Base-by-base conservation (phyloP, 2,888 invertebrate species). In the Agapetus fuscipes region DNA sequence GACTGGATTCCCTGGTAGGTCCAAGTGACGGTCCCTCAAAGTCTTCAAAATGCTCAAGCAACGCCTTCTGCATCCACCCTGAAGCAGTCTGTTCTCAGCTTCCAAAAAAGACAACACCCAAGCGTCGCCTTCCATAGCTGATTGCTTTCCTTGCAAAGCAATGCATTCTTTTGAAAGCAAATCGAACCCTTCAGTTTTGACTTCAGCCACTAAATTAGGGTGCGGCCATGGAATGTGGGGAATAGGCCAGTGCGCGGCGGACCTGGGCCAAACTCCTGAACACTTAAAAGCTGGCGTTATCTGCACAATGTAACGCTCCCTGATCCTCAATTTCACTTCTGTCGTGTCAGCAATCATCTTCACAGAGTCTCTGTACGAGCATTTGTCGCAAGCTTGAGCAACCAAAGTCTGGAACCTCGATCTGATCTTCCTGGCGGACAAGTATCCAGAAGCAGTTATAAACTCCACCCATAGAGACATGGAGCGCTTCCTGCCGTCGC, bases 391-490 rank as follows among this genome's bases (percentile, higher is more conserved):
- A 1, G 93, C 91, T 55, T 85, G 83, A 0, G 86, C 84, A 20
- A 90, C 87, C 39, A 90, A 60, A 0, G 88, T 87, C 62, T 90
- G 94, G 64, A 94, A 95, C 3, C 94, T 73, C 20, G 91, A 88
- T 30, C 94, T 77, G 52, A 94, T 95, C 66, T 94, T 94, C 28
- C 94, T 68, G 7, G 94, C 93, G 0, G 91, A 91, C 30, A 94
- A 65, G 60, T 95, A 94, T 1, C 94, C 94, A 3, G 90, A 90
- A 3, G 94, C 94, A 1, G 94, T 94, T 56, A 94, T 95, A 69
- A 94, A 95, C 66, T 95, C 94, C 30, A 95, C 94, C 94, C 94
- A 95, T 4, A 95, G 71, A 0, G 93, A 94, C 94, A 95, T 95
- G 53, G 93, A 93, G 33, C 94, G 76, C 60, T 95, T 95, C 48